Evolutionary conservation across 1,140 invertebrate genomes (phyloP).

Genomic region (Brachionus koreanus): DNA sequence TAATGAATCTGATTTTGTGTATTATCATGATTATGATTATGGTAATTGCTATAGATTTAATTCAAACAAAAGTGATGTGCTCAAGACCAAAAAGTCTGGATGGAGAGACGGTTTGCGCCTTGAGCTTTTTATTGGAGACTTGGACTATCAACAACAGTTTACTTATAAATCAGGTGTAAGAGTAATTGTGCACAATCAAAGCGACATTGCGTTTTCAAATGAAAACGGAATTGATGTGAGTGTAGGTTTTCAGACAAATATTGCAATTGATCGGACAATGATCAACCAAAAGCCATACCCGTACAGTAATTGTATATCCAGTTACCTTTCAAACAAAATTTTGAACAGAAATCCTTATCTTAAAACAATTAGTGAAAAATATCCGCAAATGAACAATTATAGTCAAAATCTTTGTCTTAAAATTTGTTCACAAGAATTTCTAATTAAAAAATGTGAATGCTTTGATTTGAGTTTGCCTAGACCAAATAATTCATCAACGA

Average conservation of each 20-base stretch:
- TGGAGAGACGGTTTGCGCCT: background rate
- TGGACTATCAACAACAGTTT: background rate
- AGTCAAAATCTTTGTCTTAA: conserved; percentile 14
- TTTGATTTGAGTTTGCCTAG: background rate
- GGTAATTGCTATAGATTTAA: conserved; percentile 46
- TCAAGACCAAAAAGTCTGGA: background rate
- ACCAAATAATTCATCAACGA: background rate
- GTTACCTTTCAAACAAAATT: background rate
- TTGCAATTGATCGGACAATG: background rate
- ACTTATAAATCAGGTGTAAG: background rate
- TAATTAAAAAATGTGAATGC: background rate
- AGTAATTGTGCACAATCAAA: conserved; percentile 37
- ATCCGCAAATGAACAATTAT: background rate
- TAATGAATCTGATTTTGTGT: conserved; percentile 11
- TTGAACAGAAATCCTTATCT: background rate
- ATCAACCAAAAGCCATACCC: background rate
- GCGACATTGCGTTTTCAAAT: background rate
- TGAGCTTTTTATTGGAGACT: conserved; percentile 1
- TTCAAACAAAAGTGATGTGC: conserved; percentile 2
- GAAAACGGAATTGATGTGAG: conserved; percentile 20
- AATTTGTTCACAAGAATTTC: background rate
- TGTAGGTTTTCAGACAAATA: background rate
- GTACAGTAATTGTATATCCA: conserved; percentile 9
- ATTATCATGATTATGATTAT: conserved; percentile 27
- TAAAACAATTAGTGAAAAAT: background rate